Conservation (phyloP, 2,888 invertebrate genomes). For the Zhuqinia jingwanae region DNA sequence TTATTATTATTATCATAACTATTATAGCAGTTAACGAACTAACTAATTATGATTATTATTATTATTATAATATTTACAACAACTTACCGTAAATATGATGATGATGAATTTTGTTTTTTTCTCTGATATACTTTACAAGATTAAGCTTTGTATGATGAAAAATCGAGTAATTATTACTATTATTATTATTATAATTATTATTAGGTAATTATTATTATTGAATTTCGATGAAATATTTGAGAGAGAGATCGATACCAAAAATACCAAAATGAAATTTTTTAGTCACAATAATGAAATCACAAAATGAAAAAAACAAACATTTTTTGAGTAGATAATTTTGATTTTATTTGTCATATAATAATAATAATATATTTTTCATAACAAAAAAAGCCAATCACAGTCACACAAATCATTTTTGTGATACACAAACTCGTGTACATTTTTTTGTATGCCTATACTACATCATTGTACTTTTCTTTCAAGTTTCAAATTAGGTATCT, state of each 20-base stretch:
- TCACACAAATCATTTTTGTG: neutral
- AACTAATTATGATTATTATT: no score
- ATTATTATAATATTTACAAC: no score
- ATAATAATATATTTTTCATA: no score
- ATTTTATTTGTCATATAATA: no score
- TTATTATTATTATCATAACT: no score
- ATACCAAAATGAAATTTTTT: slow-evolving; percentile 32
- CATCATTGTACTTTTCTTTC: neutral
- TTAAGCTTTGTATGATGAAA: slow-evolving; percentile 9
- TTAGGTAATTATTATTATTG: neutral
- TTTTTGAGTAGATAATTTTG: neutral
- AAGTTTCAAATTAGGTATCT: no score
- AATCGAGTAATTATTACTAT: neutral
- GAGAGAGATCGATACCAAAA: slow-evolving; percentile 24
- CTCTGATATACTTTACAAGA: neutral
- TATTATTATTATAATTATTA: no score
- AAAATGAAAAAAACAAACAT: neutral
- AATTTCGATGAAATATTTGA: neutral
- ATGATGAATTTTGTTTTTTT: neutral
- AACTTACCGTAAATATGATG: no score
- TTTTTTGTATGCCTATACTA: neutral
- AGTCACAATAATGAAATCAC: slow-evolving; percentile 45
- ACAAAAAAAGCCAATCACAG: no score
- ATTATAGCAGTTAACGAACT: no score
- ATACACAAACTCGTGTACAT: no score